Evolutionary conservation across 1,140 invertebrate species (phyloP).

Genomic region (Anoplolepis gracilipes): DNA sequence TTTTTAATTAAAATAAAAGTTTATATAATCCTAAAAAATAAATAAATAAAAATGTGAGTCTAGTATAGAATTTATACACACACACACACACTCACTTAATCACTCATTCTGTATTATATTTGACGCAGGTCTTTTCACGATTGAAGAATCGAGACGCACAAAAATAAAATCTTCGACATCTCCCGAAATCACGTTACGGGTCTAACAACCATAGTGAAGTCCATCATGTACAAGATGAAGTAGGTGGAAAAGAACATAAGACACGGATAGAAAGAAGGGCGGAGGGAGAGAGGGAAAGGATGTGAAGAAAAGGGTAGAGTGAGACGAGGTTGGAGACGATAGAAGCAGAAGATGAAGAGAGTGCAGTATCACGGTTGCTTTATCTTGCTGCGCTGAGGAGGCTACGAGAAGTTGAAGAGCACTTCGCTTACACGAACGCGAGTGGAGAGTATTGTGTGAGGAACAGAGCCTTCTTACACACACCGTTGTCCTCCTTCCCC

Average conservation of each 20-base stretch:
- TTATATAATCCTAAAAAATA: background rate
- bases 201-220: constrained; percentile 5
- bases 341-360: constrained; percentile 48
- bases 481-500: constrained; percentile 38
- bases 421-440: constrained; percentile 65
- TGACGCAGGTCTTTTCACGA: background rate
- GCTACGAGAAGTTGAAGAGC: constrained; percentile 71
- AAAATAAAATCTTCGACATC: constrained; percentile 11
- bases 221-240: constrained; percentile 31
- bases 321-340: constrained; percentile 69
- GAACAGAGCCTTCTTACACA: constrained; percentile 71
- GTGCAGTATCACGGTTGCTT: constrained; percentile 79
- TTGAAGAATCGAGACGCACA: background rate
- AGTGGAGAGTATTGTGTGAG: constrained; percentile 64
- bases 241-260: constrained; percentile 54
- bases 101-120: background rate
- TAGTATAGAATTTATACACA: background rate
- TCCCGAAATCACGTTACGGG: constrained; percentile 17
- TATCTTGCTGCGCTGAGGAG: constrained; percentile 75
- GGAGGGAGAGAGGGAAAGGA: constrained; percentile 5
- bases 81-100: background rate
- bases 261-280: constrained; percentile 42
- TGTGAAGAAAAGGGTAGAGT: constrained; percentile 58
- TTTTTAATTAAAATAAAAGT: background rate
- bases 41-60: no score